phyloP scores from a whole-genome alignment of 2,888 invertebrate genomes.

The Epiperipatus broadwayi region DNA sequence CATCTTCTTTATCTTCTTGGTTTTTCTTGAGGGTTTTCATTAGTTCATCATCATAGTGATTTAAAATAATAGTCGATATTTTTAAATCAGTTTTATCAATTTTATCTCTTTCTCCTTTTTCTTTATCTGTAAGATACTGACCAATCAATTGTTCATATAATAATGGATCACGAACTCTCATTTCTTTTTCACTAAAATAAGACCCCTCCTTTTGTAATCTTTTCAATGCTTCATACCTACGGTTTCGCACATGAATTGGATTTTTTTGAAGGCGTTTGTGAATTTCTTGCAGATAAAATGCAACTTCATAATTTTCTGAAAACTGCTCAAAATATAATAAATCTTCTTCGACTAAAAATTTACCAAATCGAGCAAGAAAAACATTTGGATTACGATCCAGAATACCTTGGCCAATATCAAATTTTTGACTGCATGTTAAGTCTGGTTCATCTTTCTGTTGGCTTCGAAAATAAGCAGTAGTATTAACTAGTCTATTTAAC shows the following conservation, averaged over 20 bases:
- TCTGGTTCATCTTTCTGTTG: constrained; percentile 61
- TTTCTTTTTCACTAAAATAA: constrained; percentile 77
- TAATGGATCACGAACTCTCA: constrained; percentile 76
- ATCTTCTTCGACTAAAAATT: constrained; percentile 44
- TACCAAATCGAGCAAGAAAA: constrained; percentile 59
- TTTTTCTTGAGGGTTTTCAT: constrained; percentile 40
- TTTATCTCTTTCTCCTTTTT: constrained; percentile 37
- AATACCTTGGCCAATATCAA: constrained; percentile 42
- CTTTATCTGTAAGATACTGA: constrained; percentile 56
- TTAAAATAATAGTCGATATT: constrained; percentile 55
- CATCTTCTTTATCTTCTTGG: constrained; percentile 34
- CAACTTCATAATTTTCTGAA: constrained; percentile 37
- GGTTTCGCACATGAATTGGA: constrained; percentile 46
- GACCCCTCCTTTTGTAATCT: constrained; percentile 44
- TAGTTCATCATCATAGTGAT: constrained; percentile 54
- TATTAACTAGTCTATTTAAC: constrained; percentile 40
- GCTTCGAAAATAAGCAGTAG: constrained; percentile 52
- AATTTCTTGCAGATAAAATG: constrained; percentile 41
- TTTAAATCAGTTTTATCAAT: constrained; percentile 23
- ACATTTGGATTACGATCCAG: constrained; percentile 43
- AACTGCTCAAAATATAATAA: constrained; percentile 43
- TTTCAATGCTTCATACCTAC: constrained; percentile 60
- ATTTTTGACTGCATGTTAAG: constrained; percentile 46
- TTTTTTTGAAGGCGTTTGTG: constrained; percentile 20
- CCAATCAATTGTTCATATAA: constrained; percentile 76